A percentile compares a stretch with the other conserved stretches of the same genome.
phyloP scores from a whole-genome alignment of 2,888 invertebrate genomes.

The Microplitis deprimator region DNA sequence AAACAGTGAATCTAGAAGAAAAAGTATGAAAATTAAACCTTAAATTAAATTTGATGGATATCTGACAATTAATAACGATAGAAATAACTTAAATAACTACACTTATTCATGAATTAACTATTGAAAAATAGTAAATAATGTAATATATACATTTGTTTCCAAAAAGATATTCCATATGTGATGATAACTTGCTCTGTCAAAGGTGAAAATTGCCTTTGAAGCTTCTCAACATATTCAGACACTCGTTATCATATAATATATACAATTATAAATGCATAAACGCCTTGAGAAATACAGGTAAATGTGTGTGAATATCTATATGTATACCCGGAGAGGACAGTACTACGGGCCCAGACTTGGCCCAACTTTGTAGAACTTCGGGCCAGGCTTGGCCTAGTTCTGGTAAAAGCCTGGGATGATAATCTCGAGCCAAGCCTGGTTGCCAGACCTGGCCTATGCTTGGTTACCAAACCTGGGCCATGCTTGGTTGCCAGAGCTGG shows the following conservation, averaged over 20 bases:
- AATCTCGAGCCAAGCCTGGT: too few relatives aligned
- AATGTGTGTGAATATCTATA: background rate
- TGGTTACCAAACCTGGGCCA: too few relatives aligned
- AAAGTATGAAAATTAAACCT: background rate
- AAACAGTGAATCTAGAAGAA: background rate
- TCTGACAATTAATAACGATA: background rate
- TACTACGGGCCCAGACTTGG: too few relatives aligned
- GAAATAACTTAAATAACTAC: background rate
- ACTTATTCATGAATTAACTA: background rate
- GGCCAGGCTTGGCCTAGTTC: too few relatives aligned
- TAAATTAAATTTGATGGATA: background rate
- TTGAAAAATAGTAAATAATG: background rate
- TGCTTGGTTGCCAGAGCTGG: too few relatives aligned
- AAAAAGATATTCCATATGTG: background rate
- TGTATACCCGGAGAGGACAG: too few relatives aligned
- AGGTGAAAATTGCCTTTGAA: constrained; percentile 28
- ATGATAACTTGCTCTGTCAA: constrained; percentile 24
- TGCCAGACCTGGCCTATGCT: too few relatives aligned
- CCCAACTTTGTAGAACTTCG: too few relatives aligned
- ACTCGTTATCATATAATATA: constrained; percentile 23
- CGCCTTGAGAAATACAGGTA: constrained; percentile 10
- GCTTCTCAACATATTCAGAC: constrained; percentile 15
- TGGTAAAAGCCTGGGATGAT: too few relatives aligned
- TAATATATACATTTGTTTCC: background rate
- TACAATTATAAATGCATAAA: constrained; percentile 31